Evolutionary conservation across 2,113 vertebrate genomes (phyloP), one percentile per base, ranked within the genome.

Genomic region (Blennius ocellaris): DNA sequence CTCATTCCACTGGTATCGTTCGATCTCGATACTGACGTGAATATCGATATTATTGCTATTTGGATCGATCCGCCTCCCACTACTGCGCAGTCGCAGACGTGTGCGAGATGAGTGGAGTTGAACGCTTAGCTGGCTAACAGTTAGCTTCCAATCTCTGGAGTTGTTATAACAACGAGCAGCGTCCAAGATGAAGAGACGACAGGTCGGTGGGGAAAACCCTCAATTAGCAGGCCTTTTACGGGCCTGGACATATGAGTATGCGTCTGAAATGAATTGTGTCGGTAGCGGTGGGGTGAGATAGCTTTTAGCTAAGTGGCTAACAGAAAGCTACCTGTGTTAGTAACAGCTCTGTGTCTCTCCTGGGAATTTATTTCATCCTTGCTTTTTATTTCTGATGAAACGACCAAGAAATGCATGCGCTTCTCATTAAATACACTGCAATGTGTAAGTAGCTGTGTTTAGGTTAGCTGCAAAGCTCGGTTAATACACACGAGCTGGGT

Each of bases 81-180:
- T n/a, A n/a, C n/a, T n/a, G n/a, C n/a, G n/a, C n/a, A n/a, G n/a
- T n/a, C n/a, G n/a, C n/a, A 30, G 21, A 30, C 21, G 21, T 30
- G 21, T 30, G 21, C 21, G 87, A 90, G 87, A 89, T 90, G 86
- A 86, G 83, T 80, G 82, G 87, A 88, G 65, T 75, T 85, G 83
- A 85, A 82, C 76, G 56, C 82, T 78, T 40, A 74, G 81, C 83
- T 66, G 74, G 74, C 81, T 73, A 76, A 47, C 63, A 73, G 62
- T 81, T 89, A 84, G 84, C 83, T 51, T 78, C 50, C 21, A 70
- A 84, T 79, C 69, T 77, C 21, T 40, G 86, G 90, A 91, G 83
- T 91, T 90, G 53, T 73, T 73, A 30, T 54, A 69, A 74, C 36
- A 77, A 82, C 80, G 36, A 21, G 48, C 43, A 51, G 59, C 69